A percentile compares a stretch with the other conserved stretches of the same genome.
phyloP scores from a whole-genome alignment of 37 sponge, comb jelly and placozoan species.

The Hormiphora californensis region DNA sequence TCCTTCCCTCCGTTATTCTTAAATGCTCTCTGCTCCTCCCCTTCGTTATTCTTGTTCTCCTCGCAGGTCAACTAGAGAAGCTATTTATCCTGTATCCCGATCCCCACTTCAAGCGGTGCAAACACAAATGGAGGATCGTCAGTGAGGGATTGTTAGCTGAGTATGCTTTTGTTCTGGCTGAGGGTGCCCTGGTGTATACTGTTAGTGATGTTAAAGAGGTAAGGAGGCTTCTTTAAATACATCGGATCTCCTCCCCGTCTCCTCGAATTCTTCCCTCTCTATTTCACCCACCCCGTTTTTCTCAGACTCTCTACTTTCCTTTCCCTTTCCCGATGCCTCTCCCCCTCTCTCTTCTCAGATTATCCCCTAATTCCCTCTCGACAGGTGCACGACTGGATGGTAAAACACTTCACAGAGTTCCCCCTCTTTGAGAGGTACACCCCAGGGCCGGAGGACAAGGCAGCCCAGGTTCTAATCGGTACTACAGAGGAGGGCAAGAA shows the following conservation, averaged over 20 bases:
- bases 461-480: constrained; percentile 59
- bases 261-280: background rate
- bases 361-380: background rate
- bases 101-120: constrained; percentile 95
- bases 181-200: constrained; percentile 84
- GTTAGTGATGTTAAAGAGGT: constrained; percentile 93
- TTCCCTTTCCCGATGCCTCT: background rate
- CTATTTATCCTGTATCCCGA: constrained; percentile 96
- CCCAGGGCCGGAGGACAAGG: constrained; percentile 64
- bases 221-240: background rate
- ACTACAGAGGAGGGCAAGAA: constrained; percentile 95
- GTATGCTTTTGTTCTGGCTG: constrained; percentile 79
- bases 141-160: constrained; percentile 76
- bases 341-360: background rate
- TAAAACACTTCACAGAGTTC: constrained; percentile 61
- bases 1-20: no score
- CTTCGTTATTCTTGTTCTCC: background rate
- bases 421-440: constrained; percentile 73
- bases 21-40: no score
- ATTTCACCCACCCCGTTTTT: background rate
- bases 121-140: constrained; percentile 95
- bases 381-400: constrained; percentile 87
- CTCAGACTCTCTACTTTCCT: background rate
- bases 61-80: constrained; percentile 63
- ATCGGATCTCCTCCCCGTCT: background rate